Evolutionary conservation across 2,113 vertebrate species (phyloP).

Genomic region (Odontesthes bonariensis): DNA sequence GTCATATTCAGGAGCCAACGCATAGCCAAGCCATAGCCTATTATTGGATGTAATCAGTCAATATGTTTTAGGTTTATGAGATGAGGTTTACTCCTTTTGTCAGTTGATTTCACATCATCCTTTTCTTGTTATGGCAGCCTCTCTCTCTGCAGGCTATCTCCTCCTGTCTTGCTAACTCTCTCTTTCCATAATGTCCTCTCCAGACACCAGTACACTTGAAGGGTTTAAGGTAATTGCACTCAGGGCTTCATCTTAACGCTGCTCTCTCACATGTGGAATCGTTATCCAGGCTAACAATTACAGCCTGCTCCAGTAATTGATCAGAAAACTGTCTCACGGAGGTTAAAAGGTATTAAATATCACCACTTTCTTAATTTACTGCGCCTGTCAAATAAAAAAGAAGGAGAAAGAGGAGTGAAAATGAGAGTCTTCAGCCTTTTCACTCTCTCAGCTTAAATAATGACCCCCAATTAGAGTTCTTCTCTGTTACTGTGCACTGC

Average conservation of each 20-base stretch:
- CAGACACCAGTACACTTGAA: constrained; percentile 78
- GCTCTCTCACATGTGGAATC: constrained; percentile 81
- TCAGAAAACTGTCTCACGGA: constrained; percentile 83
- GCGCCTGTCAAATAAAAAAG: constrained; percentile 79
- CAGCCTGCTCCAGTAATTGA: constrained; percentile 83
- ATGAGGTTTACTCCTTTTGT: constrained; percentile 38
- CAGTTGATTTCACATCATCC: constrained; percentile 54
- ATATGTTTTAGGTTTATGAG: constrained; percentile 35
- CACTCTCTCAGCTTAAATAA: constrained; percentile 77
- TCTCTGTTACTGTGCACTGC: constrained; percentile 76
- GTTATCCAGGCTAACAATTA: constrained; percentile 84
- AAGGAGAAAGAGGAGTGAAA: constrained; percentile 72
- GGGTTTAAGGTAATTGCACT: constrained; percentile 83
- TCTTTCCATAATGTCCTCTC: constrained; percentile 74
- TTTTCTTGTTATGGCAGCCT: constrained; percentile 37
- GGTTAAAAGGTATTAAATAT: constrained; percentile 86
- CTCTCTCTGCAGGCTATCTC: constrained; percentile 49
- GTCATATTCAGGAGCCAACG: constrained; percentile 20
- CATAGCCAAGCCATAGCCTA: not conserved
- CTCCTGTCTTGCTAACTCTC: constrained; percentile 58
- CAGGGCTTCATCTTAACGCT: constrained; percentile 75
- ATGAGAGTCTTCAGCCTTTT: constrained; percentile 78
- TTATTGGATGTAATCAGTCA: constrained; percentile 29
- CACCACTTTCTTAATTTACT: constrained; percentile 85
- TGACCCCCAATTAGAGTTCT: constrained; percentile 81